A percentile compares a stretch with the other conserved stretches of the same genome.
Evolutionary conservation across 2,888 invertebrate genomes (phyloP).

Genomic region (Epinotia demarniana): DNA sequence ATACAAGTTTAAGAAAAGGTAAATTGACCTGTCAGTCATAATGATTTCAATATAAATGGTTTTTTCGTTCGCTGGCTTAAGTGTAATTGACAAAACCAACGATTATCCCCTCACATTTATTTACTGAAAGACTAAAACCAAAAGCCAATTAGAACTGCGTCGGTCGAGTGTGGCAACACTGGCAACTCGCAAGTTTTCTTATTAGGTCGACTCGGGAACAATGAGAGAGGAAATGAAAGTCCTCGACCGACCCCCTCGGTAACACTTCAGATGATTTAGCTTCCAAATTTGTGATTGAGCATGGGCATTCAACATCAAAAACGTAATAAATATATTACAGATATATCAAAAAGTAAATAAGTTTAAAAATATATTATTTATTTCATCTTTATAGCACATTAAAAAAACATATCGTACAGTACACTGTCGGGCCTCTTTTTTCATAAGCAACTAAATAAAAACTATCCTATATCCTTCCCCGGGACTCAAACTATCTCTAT

Average conservation of each 20-base stretch:
- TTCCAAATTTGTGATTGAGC: slow-evolving; percentile 4
- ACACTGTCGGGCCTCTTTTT: no score
- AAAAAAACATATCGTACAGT: no score
- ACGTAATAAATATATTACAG: not conserved
- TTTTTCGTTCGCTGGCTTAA: not conserved
- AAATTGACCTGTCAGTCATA: no score
- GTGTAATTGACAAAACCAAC: not conserved
- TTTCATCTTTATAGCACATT: no score
- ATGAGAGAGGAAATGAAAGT: slow-evolving; percentile 8
- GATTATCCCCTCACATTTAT: not conserved
- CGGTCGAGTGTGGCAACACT: slow-evolving; percentile 1
- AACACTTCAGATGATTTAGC: slow-evolving; percentile 22
- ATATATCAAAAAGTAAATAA: no score
- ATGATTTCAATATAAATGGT: no score
- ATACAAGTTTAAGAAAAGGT: no score
- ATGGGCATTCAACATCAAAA: not conserved
- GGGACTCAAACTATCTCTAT: no score
- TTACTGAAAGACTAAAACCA: not conserved
- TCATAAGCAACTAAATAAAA: no score
- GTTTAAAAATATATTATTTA: no score
- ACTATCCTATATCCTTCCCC: no score
- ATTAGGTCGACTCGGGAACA: slow-evolving; percentile 18
- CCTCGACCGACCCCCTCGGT: slow-evolving; percentile 1
- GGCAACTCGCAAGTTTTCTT: slow-evolving; percentile 20
- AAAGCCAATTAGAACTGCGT: slow-evolving; percentile 23